A percentile compares a stretch with the other conserved stretches of the same genome.
Conservation (phyloP, 2,113 vertebrate species). For the Sterna hirundo region DNA sequence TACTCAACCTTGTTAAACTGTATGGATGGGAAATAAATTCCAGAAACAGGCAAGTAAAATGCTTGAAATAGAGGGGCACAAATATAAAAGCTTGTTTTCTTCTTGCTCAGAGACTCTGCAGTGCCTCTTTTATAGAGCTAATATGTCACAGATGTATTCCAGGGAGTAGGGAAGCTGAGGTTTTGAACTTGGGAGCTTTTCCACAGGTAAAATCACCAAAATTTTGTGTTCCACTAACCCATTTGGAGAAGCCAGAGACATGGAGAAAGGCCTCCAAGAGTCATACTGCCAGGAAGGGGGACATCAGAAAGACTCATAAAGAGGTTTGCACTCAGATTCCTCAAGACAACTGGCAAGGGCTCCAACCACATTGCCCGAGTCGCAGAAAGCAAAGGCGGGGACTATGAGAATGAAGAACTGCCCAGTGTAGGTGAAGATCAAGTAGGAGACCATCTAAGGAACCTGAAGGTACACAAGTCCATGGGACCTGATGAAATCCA, state of each 20-base stretch:
- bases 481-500: no score
- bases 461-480: no score
- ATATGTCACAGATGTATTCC: conserved; percentile 20
- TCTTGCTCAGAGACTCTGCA: conserved; percentile 12
- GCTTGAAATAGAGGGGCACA: not conserved
- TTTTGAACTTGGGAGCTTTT: conserved; percentile 54
- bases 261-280: conserved; percentile 42
- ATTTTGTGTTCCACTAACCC: conserved; percentile 47
- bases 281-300: conserved; percentile 37
- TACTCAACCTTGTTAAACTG: not conserved
- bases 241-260: conserved; percentile 40
- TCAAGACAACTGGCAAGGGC: not conserved
- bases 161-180: conserved; percentile 30
- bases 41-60: not conserved
- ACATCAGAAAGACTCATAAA: conserved; percentile 50
- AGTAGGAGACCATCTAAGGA: no score
- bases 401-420: no score
- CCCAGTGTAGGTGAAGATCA: no score
- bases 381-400: no score
- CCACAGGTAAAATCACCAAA: conserved; percentile 41
- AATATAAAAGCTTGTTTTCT: not conserved
- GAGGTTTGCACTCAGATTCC: conserved; percentile 46
- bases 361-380: not conserved
- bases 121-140: not conserved
- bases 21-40: not conserved